phyloP scores from a whole-genome alignment of 2,888 invertebrate genomes.

The Augochlorella aurata region DNA sequence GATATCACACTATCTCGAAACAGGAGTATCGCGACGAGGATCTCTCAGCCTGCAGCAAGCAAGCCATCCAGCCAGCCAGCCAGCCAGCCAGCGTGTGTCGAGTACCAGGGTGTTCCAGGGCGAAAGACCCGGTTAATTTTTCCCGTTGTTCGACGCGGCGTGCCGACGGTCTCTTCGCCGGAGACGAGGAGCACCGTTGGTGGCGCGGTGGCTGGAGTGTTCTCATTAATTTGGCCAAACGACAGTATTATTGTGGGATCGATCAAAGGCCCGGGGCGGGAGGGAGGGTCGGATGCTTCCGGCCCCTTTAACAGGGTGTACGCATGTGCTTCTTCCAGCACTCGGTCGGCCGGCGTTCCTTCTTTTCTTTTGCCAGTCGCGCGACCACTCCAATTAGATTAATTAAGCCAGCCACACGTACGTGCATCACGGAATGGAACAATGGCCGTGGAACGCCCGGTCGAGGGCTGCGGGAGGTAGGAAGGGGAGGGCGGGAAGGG shows the following conservation, averaged over 20 bases:
- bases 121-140: conserved; percentile 21
- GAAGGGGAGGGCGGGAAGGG: not conserved
- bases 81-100: not conserved
- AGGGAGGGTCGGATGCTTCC: not conserved
- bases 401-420: conserved; percentile 65
- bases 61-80: not conserved
- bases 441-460: conserved; percentile 46
- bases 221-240: conserved; percentile 50
- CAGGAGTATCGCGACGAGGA: conserved; percentile 15
- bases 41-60: not conserved
- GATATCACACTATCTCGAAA: not conserved
- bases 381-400: conserved; percentile 69
- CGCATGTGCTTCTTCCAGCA: conserved; percentile 29
- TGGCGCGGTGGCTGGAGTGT: conserved; percentile 27
- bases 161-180: conserved; percentile 7
- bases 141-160: conserved; percentile 20
- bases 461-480: not conserved
- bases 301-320: conserved; percentile 22
- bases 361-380: conserved; percentile 49
- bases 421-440: conserved; percentile 59
- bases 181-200: not conserved
- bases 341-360: conserved; percentile 16
- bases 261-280: conserved; percentile 24
- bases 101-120: not conserved
- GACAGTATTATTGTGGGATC: conserved; percentile 42